These are phyloP conservation scores for Mesochorus sp. DNA, from an alignment of 2,888 invertebrate species.

Conservation along the genomic window DNA sequence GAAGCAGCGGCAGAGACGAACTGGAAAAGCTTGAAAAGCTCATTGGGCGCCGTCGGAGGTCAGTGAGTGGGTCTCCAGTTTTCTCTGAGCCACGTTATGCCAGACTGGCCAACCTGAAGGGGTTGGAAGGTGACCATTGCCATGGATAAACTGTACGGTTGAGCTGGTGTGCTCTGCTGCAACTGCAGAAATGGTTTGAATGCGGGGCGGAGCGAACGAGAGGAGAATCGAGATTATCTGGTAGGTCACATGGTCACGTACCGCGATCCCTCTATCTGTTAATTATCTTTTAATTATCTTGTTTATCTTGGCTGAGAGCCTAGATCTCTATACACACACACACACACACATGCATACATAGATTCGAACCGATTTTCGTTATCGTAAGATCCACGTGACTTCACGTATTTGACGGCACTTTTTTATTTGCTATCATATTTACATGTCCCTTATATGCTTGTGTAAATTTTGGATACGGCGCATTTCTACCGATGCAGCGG, in stretches of 20 bases:
- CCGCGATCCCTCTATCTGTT: conserved; percentile 70
- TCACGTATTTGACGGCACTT: not conserved
- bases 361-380: no score
- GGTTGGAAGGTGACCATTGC: not conserved
- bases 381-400: not conserved
- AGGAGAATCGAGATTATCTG: conserved; percentile 60
- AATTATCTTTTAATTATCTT: conserved; percentile 80
- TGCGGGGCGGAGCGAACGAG: conserved; percentile 12
- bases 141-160: not conserved
- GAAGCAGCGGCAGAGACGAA: not conserved
- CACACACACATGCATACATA: not conserved
- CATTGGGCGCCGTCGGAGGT: not conserved
- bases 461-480: not conserved
- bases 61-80: not conserved
- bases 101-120: not conserved
- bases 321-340: conserved; percentile 12
- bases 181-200: not conserved
- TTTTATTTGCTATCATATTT: not conserved
- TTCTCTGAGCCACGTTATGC: conserved; percentile 44
- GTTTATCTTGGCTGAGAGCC: conserved; percentile 75
- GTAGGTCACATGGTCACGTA: conserved; percentile 67
- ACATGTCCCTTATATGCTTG: conserved; percentile 21
- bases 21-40: conserved; percentile 11
- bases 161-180: conserved; percentile 9
- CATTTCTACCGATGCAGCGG: conserved; percentile 14